Evolutionary conservation across 2,797 vertebrate genomes (phyloP).

Genomic region (Muscicapa comitata): DNA sequence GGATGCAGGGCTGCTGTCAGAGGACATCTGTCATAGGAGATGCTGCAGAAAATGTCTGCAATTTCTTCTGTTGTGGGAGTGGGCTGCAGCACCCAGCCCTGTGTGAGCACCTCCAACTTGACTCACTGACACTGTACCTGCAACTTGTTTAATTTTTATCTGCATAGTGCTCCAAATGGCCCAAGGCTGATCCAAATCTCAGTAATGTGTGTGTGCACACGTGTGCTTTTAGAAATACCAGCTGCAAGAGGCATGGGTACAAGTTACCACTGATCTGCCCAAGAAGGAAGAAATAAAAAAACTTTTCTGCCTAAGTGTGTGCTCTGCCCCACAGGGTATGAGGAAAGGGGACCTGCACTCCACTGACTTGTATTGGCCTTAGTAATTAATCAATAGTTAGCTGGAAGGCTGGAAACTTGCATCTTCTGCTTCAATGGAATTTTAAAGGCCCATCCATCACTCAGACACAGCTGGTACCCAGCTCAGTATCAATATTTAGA

Average conservation of each 20-base stretch:
- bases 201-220: accelerated
- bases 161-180: background rate
- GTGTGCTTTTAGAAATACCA: background rate
- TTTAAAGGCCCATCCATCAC: slow-evolving; percentile 81
- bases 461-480: slow-evolving; percentile 79
- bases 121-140: background rate
- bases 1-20: background rate
- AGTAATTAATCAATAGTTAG: background rate
- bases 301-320: background rate
- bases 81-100: background rate
- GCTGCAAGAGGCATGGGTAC: accelerated
- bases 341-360: background rate
- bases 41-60: background rate
- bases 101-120: accelerated
- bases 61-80: background rate
- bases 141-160: background rate
- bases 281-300: background rate
- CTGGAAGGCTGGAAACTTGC: slow-evolving; percentile 8
- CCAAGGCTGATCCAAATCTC: background rate
- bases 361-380: background rate
- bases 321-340: background rate
- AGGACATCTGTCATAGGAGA: background rate
- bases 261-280: background rate
- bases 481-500: slow-evolving; percentile 79
- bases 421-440: slow-evolving; percentile 30